Conservation (phyloP, 1,140 invertebrate genomes). For the Drosophila lacertosa region DNA sequence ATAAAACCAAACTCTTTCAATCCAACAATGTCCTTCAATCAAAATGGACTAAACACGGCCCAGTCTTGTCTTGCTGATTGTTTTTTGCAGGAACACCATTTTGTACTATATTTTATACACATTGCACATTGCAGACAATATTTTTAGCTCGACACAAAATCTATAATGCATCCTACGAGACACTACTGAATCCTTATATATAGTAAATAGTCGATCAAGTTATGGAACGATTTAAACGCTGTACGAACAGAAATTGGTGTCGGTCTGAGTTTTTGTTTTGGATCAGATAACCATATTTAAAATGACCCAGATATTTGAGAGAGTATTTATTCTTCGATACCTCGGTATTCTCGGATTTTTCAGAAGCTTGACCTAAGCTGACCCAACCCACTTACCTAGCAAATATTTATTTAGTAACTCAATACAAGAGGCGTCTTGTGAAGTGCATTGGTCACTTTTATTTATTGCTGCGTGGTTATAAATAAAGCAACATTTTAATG, state of each 20-base stretch:
- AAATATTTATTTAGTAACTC: slow-evolving; percentile 58
- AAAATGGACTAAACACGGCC: neutral
- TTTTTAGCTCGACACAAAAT: too few relatives aligned
- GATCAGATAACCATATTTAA: too few relatives aligned
- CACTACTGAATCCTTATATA: too few relatives aligned
- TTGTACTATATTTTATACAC: neutral
- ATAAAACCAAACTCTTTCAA: slow-evolving; percentile 19
- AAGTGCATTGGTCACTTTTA: slow-evolving; percentile 17
- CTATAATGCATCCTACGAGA: too few relatives aligned
- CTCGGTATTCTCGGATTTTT: too few relatives aligned
- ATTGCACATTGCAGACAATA: too few relatives aligned
- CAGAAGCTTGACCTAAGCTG: slow-evolving; percentile 62
- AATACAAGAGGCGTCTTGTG: neutral
- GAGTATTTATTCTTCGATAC: slow-evolving; percentile 19
- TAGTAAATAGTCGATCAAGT: too few relatives aligned
- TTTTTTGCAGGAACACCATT: neutral
- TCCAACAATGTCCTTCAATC: slow-evolving; percentile 26
- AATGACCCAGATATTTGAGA: too few relatives aligned
- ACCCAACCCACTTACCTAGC: slow-evolving; percentile 41
- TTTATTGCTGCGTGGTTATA: slow-evolving; percentile 24
- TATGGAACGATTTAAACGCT: too few relatives aligned
- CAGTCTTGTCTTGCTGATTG: neutral
- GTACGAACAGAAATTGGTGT: too few relatives aligned
- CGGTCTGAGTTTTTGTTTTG: too few relatives aligned
- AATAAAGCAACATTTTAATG: slow-evolving; percentile 25